These are phyloP conservation scores for Eutrigla gurnardus DNA, from an alignment of 2,797 vertebrate genomes.

Conservation along the genomic window DNA sequence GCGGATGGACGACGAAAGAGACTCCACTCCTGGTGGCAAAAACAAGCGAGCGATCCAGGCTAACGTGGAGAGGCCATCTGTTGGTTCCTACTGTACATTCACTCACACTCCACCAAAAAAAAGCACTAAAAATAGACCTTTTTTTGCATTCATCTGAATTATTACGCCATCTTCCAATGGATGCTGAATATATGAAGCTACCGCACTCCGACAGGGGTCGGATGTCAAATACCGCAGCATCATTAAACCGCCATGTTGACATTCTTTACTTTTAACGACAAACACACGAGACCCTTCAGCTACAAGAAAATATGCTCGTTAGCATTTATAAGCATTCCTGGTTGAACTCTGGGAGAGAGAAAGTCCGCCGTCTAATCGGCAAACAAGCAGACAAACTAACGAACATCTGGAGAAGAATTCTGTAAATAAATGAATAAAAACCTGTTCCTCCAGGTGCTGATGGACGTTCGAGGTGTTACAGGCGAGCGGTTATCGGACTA, in stretches of 20 bases:
- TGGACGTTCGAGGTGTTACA: not conserved
- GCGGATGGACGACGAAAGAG: too few species aligned
- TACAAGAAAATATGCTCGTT: constrained; percentile 27
- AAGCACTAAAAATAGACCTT: constrained; percentile 56
- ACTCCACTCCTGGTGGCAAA: constrained; percentile 52
- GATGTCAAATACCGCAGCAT: constrained; percentile 23
- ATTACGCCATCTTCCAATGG: not conserved
- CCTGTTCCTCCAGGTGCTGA: constrained; percentile 21
- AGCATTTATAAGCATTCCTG: constrained; percentile 38
- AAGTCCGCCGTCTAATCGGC: constrained; percentile 12
- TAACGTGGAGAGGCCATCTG: constrained; percentile 65
- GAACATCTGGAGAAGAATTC: constrained; percentile 18
- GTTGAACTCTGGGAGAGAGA: constrained; percentile 23
- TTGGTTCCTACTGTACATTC: constrained; percentile 23
- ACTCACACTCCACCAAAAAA: constrained; percentile 38
- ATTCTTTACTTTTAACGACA: not conserved
- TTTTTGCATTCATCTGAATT: constrained; percentile 5
- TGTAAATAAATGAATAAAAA: not conserved
- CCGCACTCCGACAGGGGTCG: not conserved
- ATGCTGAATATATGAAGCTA: too few species aligned
- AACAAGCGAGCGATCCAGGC: constrained; percentile 60
- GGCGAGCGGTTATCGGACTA: not conserved
- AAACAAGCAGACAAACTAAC: constrained; percentile 5
- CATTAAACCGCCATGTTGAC: constrained; percentile 24
- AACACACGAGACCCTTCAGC: not conserved